Base-by-base conservation (phyloP, 2,888 invertebrate species). In the Melanotus villosus region DNA sequence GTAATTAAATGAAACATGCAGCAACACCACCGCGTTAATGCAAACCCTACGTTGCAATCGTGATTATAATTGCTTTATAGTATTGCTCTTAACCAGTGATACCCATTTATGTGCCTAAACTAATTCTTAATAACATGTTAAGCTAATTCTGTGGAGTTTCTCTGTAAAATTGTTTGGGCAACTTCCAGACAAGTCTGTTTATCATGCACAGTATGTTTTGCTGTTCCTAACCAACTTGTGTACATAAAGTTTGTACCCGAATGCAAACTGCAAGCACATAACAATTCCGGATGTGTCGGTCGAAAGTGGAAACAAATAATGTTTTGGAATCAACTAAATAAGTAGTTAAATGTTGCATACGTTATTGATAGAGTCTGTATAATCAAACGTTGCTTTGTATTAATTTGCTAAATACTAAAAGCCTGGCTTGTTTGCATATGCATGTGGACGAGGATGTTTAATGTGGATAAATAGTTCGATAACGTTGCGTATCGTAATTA, bases 1-100 rank as follows among this genome's bases (percentile, higher is more conserved):
- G 54, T 64, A 64, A 64, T 64, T 64, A 64, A 62, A 64, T 62
- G 52, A 36, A 52, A 52, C 38, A 50, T 62, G 47, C 43, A 30
- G 60, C 50, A 12, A 12, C 9, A 7, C 26, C 1, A 32, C n/a
- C 2, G 52, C 10, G 26, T 52, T 52, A 52, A 50, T 12, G 47
- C n/a, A 32, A 52, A 52, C 52, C 26, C 18, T 10, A 7, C 5
- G 10, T 6, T 52, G 32, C 47, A 32, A 19, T 32, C 9, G 12
- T 34, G 32, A 32, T 18, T 52, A 52, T 52, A 58, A 58, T 58
- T 36, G 41, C 57, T 10, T 12, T 12, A 19, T 56, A 6, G 10
- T 5, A 19, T 12, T 26, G 41, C 34, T 52, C 32, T 9, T 10
- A 52, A 30, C 30, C 50, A 10, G 16, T n/a, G n/a, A n/a, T n/a